Evolutionary conservation across 2,113 vertebrate genomes (phyloP).

Genomic region (Pteruthius melanotis): DNA sequence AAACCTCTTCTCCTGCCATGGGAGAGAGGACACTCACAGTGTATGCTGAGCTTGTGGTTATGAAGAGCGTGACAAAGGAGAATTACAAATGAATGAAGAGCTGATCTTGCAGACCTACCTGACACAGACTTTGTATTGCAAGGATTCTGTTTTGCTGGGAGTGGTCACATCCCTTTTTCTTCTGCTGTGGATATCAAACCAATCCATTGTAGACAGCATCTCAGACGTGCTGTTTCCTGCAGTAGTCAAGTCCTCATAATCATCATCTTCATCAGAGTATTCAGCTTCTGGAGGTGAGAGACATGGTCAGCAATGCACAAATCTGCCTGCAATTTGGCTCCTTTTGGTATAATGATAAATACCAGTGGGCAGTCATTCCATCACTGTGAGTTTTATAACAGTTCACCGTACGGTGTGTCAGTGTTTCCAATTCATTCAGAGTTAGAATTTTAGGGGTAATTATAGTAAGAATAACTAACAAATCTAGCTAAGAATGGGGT

Average conservation of each 20-base stretch:
- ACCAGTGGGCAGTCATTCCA: neutral
- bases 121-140: constrained; percentile 68
- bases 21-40: neutral
- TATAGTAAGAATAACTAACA: neutral
- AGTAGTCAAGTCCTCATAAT: neutral
- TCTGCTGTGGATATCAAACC: constrained; percentile 70
- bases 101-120: constrained; percentile 49
- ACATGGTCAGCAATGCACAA: neutral
- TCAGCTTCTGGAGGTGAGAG: neutral
- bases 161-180: constrained; percentile 50
- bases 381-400: neutral
- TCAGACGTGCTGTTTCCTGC: neutral
- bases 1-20: neutral
- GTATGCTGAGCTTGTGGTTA: neutral
- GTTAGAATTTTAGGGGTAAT: neutral
- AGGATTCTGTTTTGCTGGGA: neutral
- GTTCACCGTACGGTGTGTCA: neutral
- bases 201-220: constrained; percentile 34
- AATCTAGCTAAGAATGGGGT: neutral
- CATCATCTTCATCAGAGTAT: constrained; percentile 12
- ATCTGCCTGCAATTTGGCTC: neutral
- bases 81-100: neutral
- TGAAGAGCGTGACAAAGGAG: neutral
- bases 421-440: neutral
- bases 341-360: neutral